phyloP scores from a whole-genome alignment of 2,113 vertebrate species.

The Sylvia atricapilla region DNA sequence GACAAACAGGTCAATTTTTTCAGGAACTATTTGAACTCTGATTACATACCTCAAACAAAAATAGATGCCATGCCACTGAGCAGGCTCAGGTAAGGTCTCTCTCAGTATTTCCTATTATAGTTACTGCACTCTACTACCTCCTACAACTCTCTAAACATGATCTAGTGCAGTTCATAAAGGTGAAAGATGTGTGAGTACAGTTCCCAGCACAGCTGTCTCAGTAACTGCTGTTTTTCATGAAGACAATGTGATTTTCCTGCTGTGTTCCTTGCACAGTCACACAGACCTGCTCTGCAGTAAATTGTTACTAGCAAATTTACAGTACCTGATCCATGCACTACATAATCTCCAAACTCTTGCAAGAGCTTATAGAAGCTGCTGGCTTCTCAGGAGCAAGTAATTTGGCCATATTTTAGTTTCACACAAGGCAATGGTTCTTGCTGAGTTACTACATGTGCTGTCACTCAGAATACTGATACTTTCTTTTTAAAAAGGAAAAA shows the following conservation, averaged over 20 bases:
- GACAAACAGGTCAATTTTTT: neutral
- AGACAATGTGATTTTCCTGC: neutral
- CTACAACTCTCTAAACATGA: neutral
- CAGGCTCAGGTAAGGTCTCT: neutral
- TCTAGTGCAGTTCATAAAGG: neutral
- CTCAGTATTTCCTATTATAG: neutral
- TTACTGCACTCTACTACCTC: neutral
- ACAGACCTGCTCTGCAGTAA: neutral
- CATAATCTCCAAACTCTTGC: neutral
- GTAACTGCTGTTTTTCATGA: neutral
- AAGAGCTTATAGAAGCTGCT: neutral
- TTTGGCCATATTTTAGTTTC: neutral
- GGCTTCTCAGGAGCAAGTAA: neutral
- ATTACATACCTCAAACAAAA: neutral
- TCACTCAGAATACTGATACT: neutral
- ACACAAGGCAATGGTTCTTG: neutral
- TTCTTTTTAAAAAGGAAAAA: neutral
- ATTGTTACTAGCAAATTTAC: neutral
- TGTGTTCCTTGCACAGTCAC: neutral
- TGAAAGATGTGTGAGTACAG: neutral
- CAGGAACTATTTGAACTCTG: neutral
- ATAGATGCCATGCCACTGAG: neutral
- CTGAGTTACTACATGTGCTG: neutral
- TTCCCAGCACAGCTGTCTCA: neutral
- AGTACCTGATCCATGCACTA: neutral